Base-by-base conservation (phyloP, 2,888 invertebrate species). In the Dione juno region DNA sequence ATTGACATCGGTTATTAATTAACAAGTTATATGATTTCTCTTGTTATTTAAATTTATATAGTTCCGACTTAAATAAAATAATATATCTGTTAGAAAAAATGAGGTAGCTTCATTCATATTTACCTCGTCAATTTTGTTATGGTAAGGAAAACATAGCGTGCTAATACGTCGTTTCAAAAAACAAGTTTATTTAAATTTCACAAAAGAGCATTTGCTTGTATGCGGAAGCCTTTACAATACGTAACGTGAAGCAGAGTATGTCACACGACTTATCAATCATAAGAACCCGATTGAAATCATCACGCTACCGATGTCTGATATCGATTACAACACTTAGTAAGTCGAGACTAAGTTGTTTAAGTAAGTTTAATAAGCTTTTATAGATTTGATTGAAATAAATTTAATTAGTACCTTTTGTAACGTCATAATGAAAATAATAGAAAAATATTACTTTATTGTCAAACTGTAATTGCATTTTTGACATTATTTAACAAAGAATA, bases 211-310 rank as follows among this genome's bases (percentile, higher is more conserved):
- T 53, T 59, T 58, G 52, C 59, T 64, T 73, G 73, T 54, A 58
- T 73, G 71, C 65, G 74, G 70, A 72, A 70, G 66, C 74, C 74
- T 72, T 66, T 70, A 69, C 54, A 37, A 67, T 73, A 71, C 57
- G 68, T 71, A 66, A 73, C 70, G 50, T 40, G 65, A 89, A 89
- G 87, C 89, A 74, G 88, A 90, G 88, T 89, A 84, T 89, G 90
- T 84, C 90, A 89, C 81, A 81, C 81, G 78, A 83, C 81, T 84
- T 86, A 86, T 87, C 88, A 87, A 89, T 90, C 87, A 87, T 79
- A 81, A 77, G 76, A 66, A 66, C 74, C 75, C 75, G 77, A 77
- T 79, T 76, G 79, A 79, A 78, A 75, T 75, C 78, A 77, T 77
- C 79, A 80, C 75, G 78, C 75, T 71, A 70, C 53, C 68, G 70